A percentile compares a stretch with the other conserved stretches of the same genome.
Evolutionary conservation across 92 coral and sea anemone genomes (phyloP).

Genomic region (Umimayanthus chanpuru): DNA sequence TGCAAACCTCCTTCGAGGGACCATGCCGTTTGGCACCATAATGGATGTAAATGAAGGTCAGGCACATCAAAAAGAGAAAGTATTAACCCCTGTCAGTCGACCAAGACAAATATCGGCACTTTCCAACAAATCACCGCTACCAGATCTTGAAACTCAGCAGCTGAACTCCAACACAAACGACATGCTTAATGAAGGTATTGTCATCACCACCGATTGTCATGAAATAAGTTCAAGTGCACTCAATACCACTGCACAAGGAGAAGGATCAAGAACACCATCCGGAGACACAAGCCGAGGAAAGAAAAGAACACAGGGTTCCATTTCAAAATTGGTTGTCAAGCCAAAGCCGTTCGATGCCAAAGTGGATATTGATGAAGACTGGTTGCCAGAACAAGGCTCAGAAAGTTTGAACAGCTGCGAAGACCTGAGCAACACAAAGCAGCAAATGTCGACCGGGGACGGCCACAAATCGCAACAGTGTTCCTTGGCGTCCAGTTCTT

Average conservation of each 20-base stretch:
- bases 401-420: background rate
- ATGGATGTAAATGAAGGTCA: background rate
- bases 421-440: background rate
- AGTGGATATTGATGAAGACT: background rate
- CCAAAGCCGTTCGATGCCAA: background rate
- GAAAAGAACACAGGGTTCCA: slow-evolving; percentile 34
- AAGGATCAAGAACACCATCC: background rate
- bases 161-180: background rate
- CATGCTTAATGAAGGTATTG: background rate
- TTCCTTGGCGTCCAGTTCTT: background rate
- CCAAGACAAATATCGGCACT: too few relatives aligned
- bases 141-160: background rate
- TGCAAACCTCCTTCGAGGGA: too few relatives aligned
- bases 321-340: slow-evolving; percentile 7
- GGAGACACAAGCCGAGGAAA: background rate
- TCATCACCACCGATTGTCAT: background rate
- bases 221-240: background rate
- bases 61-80: background rate
- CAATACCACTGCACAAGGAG: background rate
- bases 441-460: background rate
- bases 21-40: too few relatives aligned
- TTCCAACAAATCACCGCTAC: background rate
- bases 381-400: background rate
- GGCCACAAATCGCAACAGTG: background rate
- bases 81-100: background rate